A percentile compares a stretch with the other conserved stretches of the same genome.
These are phyloP conservation scores for Pithys albifrons DNA, from an alignment of 2,113 vertebrate species.

Conservation along the genomic window DNA sequence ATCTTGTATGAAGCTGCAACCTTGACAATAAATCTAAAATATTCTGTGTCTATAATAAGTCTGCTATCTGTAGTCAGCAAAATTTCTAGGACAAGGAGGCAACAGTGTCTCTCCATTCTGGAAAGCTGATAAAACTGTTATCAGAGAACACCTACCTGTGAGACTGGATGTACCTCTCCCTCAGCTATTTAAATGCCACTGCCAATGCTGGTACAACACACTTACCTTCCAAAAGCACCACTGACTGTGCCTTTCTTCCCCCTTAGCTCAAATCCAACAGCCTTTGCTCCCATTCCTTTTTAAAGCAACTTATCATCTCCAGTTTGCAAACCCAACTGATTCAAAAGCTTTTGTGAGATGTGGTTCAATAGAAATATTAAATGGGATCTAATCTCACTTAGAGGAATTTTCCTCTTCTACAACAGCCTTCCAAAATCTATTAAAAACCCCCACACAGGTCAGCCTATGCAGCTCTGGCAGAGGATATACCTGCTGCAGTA, in stretches of 20 bases:
- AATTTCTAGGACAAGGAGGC: background rate
- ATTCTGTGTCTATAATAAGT: background rate
- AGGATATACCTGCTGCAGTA: background rate
- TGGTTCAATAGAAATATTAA: background rate
- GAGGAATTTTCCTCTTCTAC: background rate
- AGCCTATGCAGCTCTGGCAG: background rate
- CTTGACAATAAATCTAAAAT: background rate
- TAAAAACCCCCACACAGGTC: background rate
- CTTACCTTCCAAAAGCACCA: background rate
- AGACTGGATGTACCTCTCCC: background rate
- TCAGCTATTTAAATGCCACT: background rate
- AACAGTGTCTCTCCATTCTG: background rate
- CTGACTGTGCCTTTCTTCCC: background rate
- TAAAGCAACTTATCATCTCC: background rate
- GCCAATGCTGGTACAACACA: background rate
- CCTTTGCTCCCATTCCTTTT: background rate
- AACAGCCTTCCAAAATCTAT: background rate
- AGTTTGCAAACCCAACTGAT: background rate
- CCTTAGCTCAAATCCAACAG: background rate
- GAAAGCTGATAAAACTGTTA: background rate
- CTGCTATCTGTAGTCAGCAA: background rate
- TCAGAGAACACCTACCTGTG: background rate
- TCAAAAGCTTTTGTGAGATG: background rate
- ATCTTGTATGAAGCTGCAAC: background rate
- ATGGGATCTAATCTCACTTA: background rate